Evolutionary conservation across 1,140 invertebrate species (phyloP), one percentile per base, ranked within the genome.

Genomic region (Zaprionus taronus): DNA sequence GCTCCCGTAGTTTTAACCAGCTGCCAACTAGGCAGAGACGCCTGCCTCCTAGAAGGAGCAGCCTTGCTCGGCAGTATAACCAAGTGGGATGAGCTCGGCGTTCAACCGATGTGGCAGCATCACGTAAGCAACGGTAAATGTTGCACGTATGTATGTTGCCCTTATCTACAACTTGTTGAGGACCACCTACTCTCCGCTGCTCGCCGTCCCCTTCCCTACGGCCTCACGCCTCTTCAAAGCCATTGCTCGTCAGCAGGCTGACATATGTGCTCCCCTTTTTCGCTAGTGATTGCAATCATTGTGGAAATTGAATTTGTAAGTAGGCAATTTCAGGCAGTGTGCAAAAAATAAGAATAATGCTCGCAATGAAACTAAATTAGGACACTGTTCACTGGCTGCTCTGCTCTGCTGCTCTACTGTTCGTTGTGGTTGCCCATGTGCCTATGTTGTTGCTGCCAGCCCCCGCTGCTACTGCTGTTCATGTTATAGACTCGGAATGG

Each of bases 261-360:
- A 53, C 77, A 74, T 69, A 69, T 69, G 66, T 69, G 66, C 63
- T 67, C 26, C 44, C 67, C 28, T 38, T 76, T 55, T 55, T 70
- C 34, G 68, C 68, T 62, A 62, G 75, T 81, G 79, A 85, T 85
- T 85, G 83, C 83, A 85, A 81, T 85, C 83, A 84, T 85, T 85
- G 79, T 85, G 82, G 82, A 85, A 85, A 85, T 85, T 85, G 83
- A 85, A 85, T 85, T 85, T 85, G 71, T 85, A 85, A 85, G 83
- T 81, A 85, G 83, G 83, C 83, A 85, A 85, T 85, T 85, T 85
- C 51, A 72, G 81, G 44, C 58, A 36, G 51, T 62, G 79, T 68
- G 72, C 60, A 72, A 76, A 80, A 80, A 85, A 85, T 81, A 85
- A 81, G 79, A 85, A 81, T 85, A 81, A 77, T 81, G 79, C 68